Conservation (phyloP, 2,113 vertebrate species). For the Struthio camelus region DNA sequence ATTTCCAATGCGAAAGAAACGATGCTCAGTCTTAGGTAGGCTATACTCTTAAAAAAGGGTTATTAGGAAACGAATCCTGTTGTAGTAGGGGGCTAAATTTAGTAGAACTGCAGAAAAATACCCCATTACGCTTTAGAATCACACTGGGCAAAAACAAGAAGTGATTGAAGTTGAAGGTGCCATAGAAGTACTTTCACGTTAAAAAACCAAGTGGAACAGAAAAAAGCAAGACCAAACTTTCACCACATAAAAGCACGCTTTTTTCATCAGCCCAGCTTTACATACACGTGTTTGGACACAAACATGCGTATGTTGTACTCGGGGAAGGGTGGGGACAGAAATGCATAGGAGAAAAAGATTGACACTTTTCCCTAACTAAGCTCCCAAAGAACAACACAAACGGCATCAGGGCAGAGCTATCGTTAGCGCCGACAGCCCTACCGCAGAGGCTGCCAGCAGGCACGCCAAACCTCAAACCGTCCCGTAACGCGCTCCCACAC, state of each 20-base stretch:
- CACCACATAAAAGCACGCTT: not conserved
- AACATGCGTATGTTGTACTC: not conserved
- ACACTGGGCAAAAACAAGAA: not conserved
- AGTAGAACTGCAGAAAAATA: not conserved
- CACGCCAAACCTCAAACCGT: not conserved
- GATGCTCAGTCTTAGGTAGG: not conserved
- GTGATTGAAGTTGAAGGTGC: not conserved
- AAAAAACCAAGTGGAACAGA: not conserved
- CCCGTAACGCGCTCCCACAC: conserved; percentile 16
- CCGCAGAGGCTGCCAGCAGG: not conserved
- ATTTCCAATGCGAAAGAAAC: not conserved
- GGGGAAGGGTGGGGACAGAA: too few species aligned
- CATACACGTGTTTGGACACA: not conserved
- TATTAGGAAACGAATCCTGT: not conserved
- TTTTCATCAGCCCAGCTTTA: not conserved
- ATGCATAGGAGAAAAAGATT: not conserved
- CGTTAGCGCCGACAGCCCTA: not conserved
- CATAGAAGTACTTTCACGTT: not conserved
- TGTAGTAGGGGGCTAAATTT: not conserved
- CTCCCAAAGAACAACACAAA: not conserved
- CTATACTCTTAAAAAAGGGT: not conserved
- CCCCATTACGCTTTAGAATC: not conserved
- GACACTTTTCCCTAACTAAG: not conserved
- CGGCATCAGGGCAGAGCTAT: not conserved
- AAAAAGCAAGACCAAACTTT: not conserved